Base-by-base conservation (phyloP, 2,797 vertebrate species). In the Mormyrops attenuatus region DNA sequence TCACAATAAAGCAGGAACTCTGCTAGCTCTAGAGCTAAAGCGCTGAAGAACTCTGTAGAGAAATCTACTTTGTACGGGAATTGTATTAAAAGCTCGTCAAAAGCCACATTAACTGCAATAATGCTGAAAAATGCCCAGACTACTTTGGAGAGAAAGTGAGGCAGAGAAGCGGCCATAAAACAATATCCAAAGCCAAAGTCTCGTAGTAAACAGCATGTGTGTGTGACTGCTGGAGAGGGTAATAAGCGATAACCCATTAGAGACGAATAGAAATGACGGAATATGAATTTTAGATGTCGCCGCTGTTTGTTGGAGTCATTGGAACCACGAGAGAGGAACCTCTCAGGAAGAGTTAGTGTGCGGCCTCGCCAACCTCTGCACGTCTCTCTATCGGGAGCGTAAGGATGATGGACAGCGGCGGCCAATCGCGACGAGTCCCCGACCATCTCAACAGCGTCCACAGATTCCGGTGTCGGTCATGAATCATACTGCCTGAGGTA, bases 401-500 rank as follows among this genome's bases (percentile, higher is more conserved):
- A 94, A 91, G 53, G 55, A 17, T 91, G 94, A 94, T 92, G 88
- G 94, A 91, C 92, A 93, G 91, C 90, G 57, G 44, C 90, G 88
- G 90, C 34, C 86, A 90, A 69, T 73, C 22, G 90, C 89, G 85
- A 91, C 89, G 90, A 90, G 90, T 93, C 92, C 92, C 87, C 84
- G 89, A 90, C 89, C 91, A 92, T 90, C 91, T 92, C 88, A 88
- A 91, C 90, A 92, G 92, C 90, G 92, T 92, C 91, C 91, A 90
- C 91, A 89, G 93, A 94, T 94, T 89, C 92, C 92, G 91, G 92
- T 93, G 93, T 92, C 91, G 52, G 91, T 93, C 93, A 95, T 96
- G 94, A 96, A 96, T 96, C 94, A 93, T 95, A 95, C 96, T 95
- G 95, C 91, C 52, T 30, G 82, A n/a, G 22, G 44, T 85, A n/a